Evolutionary conservation across 2,888 invertebrate species (phyloP).

Genomic region (Drosophila acutilabella): DNA sequence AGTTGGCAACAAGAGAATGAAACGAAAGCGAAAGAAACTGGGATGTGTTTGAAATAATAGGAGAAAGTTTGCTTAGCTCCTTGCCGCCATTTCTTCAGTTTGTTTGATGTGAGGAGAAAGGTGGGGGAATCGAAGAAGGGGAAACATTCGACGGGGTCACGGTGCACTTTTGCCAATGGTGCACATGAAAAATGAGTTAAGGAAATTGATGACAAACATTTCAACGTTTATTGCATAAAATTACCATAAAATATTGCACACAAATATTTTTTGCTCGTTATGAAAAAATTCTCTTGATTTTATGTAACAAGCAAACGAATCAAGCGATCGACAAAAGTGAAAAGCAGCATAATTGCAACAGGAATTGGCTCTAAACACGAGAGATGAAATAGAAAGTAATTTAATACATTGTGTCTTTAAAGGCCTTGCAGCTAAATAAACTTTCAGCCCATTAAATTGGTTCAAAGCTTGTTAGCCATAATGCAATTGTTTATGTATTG

Average conservation of each 20-base stretch:
- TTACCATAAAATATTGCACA: slow-evolving; percentile 77
- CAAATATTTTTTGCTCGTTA: slow-evolving; percentile 63
- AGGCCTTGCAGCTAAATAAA: not conserved
- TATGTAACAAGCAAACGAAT: slow-evolving; percentile 20
- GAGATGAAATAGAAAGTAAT: not conserved
- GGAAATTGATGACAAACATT: slow-evolving; percentile 80
- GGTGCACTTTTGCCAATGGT: slow-evolving; percentile 42
- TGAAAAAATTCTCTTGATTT: slow-evolving; percentile 34
- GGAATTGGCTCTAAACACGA: slow-evolving; percentile 6
- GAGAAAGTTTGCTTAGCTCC: slow-evolving; percentile 19
- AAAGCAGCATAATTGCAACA: slow-evolving; percentile 51
- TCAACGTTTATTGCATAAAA: slow-evolving; percentile 80
- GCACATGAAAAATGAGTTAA: slow-evolving; percentile 80
- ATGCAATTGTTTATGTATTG: not conserved
- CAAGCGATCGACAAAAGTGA: slow-evolving; percentile 45
- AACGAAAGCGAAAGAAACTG: slow-evolving; percentile 18
- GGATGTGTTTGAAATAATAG: slow-evolving; percentile 57
- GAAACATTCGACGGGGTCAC: not conserved
- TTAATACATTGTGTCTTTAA: slow-evolving; percentile 5
- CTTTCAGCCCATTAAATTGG: not conserved
- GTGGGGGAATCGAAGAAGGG: not conserved
- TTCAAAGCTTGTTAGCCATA: not conserved
- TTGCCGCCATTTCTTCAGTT: slow-evolving; percentile 18
- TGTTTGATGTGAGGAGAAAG: not conserved
- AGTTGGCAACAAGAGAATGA: slow-evolving; percentile 13